Evolutionary conservation across 2,888 invertebrate genomes (phyloP), one percentile per base, ranked within the genome.

Genomic region (Xestia rhomboidea): DNA sequence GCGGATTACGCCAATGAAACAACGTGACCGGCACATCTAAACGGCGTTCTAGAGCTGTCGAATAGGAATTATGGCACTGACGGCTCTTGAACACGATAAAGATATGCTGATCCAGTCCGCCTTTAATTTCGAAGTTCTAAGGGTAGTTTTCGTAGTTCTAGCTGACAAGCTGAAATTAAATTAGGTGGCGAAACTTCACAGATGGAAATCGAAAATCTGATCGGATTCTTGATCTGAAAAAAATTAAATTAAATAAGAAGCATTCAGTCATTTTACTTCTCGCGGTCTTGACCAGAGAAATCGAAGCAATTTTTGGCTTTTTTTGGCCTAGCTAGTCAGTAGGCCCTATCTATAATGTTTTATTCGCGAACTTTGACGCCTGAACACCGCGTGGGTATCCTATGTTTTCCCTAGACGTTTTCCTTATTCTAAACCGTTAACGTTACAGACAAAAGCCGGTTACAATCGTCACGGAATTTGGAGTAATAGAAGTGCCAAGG

Each of bases 401-500:
- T 38, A 24, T 6, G 15, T 15, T 15, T 30, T 34, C 15, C 21
- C 15, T n/a, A 46, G 30, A n/a, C n/a, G 49, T 30, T 24, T 34
- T 44, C 6, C 11, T 11, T 24, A 51, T 24, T 34, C 38, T 64
- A n/a, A 71, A 54, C n/a, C 4, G 8, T 44, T 69, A 44, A 64
- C 38, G 46, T 82, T 82, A 21, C 91, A 93, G 93, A 87, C 87
- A 87, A 46, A 67, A 85, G 27, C 38, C 79, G 38, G 89, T 92
- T 30, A 81, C 80, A 18, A 87, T 92, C 63, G 84, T 91, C 51
- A 87, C 89, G 27, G 93, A 92, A 68, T 90, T 90, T 49, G 93
- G 89, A 44, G 66, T 90, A 34, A 70, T 89, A 27, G 90, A 89
- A 30, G 11, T 72, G 13, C 18, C 62, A 44, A 85, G 85, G 38